Percentiles rank a stretch among this genome's conserved stretches.
Evolutionary conservation across 2,113 vertebrate genomes (phyloP).

Genomic region (Podarcis raffonei): DNA sequence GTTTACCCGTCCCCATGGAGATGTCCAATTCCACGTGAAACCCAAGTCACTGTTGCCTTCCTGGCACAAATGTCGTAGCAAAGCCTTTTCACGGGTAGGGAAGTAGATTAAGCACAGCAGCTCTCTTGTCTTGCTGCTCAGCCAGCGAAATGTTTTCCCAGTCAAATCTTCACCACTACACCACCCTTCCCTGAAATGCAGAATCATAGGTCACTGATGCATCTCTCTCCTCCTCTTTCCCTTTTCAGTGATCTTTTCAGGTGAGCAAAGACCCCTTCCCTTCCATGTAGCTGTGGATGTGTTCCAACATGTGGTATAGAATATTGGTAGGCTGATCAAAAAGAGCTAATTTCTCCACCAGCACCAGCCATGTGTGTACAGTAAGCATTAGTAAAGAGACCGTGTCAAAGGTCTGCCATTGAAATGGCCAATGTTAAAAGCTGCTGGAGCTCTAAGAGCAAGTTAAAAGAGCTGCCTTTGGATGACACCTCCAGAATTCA

Average conservation of each 20-base stretch:
- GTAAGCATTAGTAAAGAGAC: too few species aligned
- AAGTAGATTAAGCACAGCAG: neutral
- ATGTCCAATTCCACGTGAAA: constrained; percentile 29
- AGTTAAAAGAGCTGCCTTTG: neutral
- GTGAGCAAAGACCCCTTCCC: neutral
- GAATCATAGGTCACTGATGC: neutral
- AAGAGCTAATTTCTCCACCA: too few species aligned
- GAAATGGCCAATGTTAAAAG: neutral
- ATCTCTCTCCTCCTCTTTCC: neutral
- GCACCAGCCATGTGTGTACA: too few species aligned
- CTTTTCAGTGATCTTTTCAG: neutral
- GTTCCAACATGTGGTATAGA: neutral
- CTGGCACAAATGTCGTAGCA: neutral
- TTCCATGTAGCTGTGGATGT: neutral
- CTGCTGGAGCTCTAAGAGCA: neutral
- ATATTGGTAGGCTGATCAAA: too few species aligned
- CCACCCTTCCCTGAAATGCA: neutral
- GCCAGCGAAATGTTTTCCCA: neutral
- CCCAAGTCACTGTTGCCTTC: neutral
- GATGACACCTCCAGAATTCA: neutral
- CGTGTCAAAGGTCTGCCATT: too few species aligned
- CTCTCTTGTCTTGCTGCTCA: neutral
- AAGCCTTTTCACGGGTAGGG: neutral
- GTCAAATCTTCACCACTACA: neutral
- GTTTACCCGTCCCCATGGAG: constrained; percentile 25